phyloP scores from a whole-genome alignment of 2,113 vertebrate species.

The Pampusana beccarii region DNA sequence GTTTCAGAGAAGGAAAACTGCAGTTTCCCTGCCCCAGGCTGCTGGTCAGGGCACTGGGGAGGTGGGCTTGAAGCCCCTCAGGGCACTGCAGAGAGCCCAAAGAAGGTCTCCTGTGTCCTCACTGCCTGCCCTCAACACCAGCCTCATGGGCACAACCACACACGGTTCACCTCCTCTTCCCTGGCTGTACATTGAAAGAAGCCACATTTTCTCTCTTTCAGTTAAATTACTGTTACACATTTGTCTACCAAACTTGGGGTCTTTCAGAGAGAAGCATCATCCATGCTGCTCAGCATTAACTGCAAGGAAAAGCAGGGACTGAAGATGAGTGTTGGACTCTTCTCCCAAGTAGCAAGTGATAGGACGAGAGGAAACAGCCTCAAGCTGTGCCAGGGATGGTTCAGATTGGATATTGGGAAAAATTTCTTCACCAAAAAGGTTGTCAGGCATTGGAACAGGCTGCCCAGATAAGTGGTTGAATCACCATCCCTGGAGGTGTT shows the following conservation, averaged over 20 bases:
- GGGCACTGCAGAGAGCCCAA: background rate
- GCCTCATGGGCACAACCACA: rapidly evolving
- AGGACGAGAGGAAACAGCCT: too few species aligned
- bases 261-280: background rate
- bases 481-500: too few species aligned
- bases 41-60: background rate
- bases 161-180: background rate
- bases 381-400: too few species aligned
- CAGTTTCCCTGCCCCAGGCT: background rate
- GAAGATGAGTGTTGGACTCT: background rate
- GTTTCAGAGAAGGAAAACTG: background rate
- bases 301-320: background rate
- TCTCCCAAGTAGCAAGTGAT: too few species aligned
- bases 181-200: background rate
- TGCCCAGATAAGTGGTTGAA: too few species aligned
- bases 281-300: rapidly evolving
- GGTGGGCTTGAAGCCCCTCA: background rate
- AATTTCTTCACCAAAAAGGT: too few species aligned
- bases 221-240: background rate
- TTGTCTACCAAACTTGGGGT: background rate
- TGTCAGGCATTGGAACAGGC: too few species aligned
- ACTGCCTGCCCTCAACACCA: background rate
- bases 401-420: too few species aligned
- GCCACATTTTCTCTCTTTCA: background rate
- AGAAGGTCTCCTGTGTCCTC: background rate